Evolutionary conservation across 30 jellyfish, hydroid and myxozoan genomes (phyloP), one percentile per base, ranked within the genome.

Genomic region (Hydra vulgaris): DNA sequence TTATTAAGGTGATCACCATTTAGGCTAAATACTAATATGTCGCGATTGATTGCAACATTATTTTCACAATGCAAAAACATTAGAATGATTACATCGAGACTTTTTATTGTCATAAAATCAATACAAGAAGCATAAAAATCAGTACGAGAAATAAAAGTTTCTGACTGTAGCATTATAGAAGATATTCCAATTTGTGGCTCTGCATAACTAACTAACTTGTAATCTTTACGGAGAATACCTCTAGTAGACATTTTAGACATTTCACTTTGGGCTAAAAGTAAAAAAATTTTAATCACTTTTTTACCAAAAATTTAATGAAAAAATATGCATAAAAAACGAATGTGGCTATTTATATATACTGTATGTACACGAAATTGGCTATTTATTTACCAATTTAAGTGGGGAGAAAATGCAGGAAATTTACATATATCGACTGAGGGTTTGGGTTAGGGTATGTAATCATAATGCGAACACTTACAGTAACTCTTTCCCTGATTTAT

Each of bases 191-290:
- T 26, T 20, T 22, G 23, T 53, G 25, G 82, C 8, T 19, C 72
- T 19, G 26, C 1, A 27, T 18, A 20, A 20, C 53, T 55, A 27
- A 75, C 81, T 21, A 18, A 23, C 85, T 92, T 92, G 78, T 66
- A 81, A 73, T 92, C 98, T 81, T 86, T 92, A 16, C 98, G 95
- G 19, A 92, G 88, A 23, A 86, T 69, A 82, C 86, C 94, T 1
- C 25, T 54, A 0, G 83, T 73, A 0, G 83, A 40, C 84, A 92
- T 79, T 23, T 68, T 27, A n/a, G 74, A 24, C 15, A 92, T 75
- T 77, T 81, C 78, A 27, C 53, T 76, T 54, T 92, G 87, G 8
- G 96, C 98, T 92, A 85, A 53, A 76, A 53, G 1, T 22, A 19
- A 52, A 74, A 24, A 15, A 68, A 15, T 68, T 4, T 3, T 15